Percentiles rank a stretch among this genome's conserved stretches.
Conservation (phyloP, 2,113 vertebrate species). For the Trichechus manatus region DNA sequence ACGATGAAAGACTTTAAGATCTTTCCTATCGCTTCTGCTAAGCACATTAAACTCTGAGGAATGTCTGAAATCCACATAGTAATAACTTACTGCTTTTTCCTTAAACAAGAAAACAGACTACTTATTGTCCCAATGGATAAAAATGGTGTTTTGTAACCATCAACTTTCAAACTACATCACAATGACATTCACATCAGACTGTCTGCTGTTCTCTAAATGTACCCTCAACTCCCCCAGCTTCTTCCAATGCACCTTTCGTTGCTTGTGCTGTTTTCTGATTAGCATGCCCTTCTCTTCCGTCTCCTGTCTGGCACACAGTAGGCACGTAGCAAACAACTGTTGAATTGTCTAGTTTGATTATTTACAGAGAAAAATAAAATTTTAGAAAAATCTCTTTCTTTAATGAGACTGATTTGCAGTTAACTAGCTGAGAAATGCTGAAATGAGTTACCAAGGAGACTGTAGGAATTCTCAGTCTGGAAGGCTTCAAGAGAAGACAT, state of each 20-base stretch:
- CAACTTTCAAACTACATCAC: conserved; percentile 24
- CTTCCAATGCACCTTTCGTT: neutral
- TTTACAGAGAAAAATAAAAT: conserved; percentile 51
- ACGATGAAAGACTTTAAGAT: neutral
- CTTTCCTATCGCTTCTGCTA: conserved; percentile 20
- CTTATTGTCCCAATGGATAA: neutral
- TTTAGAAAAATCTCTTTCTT: neutral
- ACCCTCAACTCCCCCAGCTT: neutral
- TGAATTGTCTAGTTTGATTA: neutral
- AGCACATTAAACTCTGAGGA: neutral
- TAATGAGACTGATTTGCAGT: conserved; percentile 1
- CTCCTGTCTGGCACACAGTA: neutral
- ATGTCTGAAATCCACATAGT: conserved; percentile 39
- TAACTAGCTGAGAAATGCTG: conserved; percentile 34
- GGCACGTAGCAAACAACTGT: neutral
- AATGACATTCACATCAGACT: conserved; percentile 32
- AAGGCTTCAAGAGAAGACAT: conserved; percentile 29
- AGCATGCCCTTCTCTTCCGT: neutral
- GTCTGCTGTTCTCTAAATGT: neutral
- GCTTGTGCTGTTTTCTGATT: neutral
- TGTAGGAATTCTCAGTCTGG: neutral
- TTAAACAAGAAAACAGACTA: conserved; percentile 30
- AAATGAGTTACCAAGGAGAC: conserved; percentile 59
- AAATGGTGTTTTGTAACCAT: neutral
- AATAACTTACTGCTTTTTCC: conserved; percentile 16